Evolutionary conservation across 2,797 vertebrate species (phyloP).

Genomic region (Emydoidea blandingii): DNA sequence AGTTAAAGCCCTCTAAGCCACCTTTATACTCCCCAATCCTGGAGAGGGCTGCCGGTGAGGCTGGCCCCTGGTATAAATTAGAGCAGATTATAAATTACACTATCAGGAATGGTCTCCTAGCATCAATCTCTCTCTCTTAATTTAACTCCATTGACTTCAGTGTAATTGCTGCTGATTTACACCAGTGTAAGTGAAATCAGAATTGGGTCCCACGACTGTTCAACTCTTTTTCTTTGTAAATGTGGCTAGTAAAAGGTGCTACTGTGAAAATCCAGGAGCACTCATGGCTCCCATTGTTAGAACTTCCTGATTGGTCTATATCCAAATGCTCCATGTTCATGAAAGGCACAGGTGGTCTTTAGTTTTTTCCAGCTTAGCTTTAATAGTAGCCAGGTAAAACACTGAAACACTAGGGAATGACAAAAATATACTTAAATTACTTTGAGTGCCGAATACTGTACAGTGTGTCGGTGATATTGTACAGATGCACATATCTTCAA

Average conservation of each 20-base stretch:
- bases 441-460: not conserved
- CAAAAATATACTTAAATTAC: not conserved
- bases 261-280: not conserved
- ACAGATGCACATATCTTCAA: not conserved
- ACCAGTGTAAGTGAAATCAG: not conserved
- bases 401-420: not conserved
- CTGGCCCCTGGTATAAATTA: not conserved
- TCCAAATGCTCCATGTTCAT: not conserved
- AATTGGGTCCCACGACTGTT: not conserved
- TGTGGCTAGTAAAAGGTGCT: not conserved
- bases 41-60: rapidly evolving
- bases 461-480: not conserved
- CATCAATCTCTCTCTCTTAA: too few relatives aligned
- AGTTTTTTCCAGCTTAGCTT: not conserved
- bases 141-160: too few relatives aligned
- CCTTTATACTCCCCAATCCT: not conserved
- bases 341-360: not conserved
- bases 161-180: not conserved
- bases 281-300: not conserved
- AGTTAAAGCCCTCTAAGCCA: not conserved
- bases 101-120: too few relatives aligned
- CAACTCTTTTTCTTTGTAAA: not conserved
- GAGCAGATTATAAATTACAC: not conserved
- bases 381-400: not conserved
- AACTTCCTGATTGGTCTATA: not conserved